Evolutionary conservation across 1,140 invertebrate genomes (phyloP), one percentile per base, ranked within the genome.

Genomic region (Dysdera silvatica): DNA sequence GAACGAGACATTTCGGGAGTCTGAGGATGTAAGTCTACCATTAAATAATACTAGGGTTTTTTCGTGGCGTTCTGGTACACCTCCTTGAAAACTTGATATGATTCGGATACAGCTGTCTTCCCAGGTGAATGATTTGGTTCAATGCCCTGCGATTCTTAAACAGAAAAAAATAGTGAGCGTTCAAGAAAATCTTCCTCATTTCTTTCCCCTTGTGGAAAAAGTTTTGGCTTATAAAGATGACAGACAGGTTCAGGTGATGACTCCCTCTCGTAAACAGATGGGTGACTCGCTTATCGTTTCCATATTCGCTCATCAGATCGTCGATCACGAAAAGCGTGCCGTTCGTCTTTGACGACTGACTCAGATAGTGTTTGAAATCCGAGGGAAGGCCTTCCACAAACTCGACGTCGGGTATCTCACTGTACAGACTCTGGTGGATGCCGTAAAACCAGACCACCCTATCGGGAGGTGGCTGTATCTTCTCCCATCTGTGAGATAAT

Each of bases 181-280:
- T 60, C 40, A 51, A 48, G 26, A 40, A 49, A 49, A 48, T 26
- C 12, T 51, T 1, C 40, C 45, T 5, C 23, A 60, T 51, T 20
- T 60, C 32, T 16, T 40, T 60, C 7, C 57, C 57, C 32, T 60
- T 37, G 29, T 60, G 47, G 51, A 60, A 60, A 24, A 58, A 26
- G 26, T 60, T 60, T 40, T 51, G 47, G 7, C 35, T n/a, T 7
- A 51, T 40, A 35, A 49, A 60, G 7, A 60, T 48, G 4, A 60
- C 24, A 3, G 24, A 43, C 8, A 40, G 10, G 7, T 51, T 60
- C 31, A 3, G 4, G 28, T 51, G 31, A 51, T 60, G 45, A n/a
- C 4, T 20, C 14, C n/a, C 5, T 28, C 45, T 49, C 24, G 32
- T 49, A 37, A 35, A 60, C 2, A 60, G 24, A 8, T 51, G 37